A percentile compares a stretch with the other conserved stretches of the same genome.
Conservation (phyloP, 2,797 vertebrate species). For the Brachyrhaphis roseni region DNA sequence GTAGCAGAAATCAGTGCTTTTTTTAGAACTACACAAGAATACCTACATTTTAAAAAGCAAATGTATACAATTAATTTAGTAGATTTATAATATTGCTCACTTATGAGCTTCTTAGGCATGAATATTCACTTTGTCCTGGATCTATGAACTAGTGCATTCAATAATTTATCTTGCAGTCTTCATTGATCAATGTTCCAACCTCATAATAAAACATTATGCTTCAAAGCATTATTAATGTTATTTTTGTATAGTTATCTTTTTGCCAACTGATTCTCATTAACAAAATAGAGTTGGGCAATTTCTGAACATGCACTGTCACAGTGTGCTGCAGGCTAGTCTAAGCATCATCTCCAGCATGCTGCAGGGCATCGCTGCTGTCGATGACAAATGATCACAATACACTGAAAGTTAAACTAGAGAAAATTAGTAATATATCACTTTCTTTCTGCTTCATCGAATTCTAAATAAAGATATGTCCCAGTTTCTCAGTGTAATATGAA, state of each 20-base stretch:
- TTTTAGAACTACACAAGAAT: background rate
- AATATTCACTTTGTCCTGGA: background rate
- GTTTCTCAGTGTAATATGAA: slow-evolving; percentile 35
- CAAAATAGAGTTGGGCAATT: slow-evolving; percentile 1
- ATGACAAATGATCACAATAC: slow-evolving; percentile 17
- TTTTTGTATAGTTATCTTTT: background rate
- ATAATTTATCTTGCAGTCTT: background rate
- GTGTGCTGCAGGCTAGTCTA: slow-evolving; percentile 31
- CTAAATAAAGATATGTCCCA: slow-evolving; percentile 7
- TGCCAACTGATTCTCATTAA: slow-evolving; percentile 17
- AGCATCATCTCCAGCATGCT: slow-evolving; percentile 27
- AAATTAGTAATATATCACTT: background rate
- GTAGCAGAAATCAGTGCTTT: background rate
- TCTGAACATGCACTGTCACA: slow-evolving; percentile 37
- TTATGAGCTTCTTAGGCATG: background rate
- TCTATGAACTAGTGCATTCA: background rate
- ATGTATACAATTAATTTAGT: background rate
- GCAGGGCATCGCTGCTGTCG: slow-evolving; percentile 38
- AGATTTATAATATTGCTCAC: background rate
- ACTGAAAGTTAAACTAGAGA: slow-evolving; percentile 7
- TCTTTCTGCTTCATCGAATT: slow-evolving; percentile 16
- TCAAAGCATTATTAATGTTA: background rate
- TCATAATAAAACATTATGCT: background rate
- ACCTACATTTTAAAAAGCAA: background rate
- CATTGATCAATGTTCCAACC: background rate